These are phyloP conservation scores for Steinernema scapterisci DNA, from an alignment of 2,888 invertebrate genomes.

Conservation along the genomic window DNA sequence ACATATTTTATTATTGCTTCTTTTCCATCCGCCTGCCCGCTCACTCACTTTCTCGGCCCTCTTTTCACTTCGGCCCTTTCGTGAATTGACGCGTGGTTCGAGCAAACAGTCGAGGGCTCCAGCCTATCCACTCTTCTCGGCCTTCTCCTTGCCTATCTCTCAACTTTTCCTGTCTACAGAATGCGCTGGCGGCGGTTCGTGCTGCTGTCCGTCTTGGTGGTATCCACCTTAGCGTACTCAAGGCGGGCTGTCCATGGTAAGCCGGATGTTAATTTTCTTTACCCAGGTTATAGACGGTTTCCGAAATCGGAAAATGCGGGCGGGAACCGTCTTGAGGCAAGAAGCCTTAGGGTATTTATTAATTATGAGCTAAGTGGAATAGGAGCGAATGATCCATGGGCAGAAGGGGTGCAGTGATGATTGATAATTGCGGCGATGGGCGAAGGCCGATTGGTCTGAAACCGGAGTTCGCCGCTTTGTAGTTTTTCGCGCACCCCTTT, in stretches of 20 bases:
- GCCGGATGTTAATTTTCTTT: conserved; percentile 22
- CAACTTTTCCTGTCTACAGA: conserved; percentile 8
- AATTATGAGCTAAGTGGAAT: conserved; percentile 30
- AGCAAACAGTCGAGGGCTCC: conserved; percentile 6
- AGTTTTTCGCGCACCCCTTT: conserved; percentile 31
- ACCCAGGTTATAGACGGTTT: not conserved
- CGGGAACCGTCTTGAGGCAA: not conserved
- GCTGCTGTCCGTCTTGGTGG: conserved; percentile 17
- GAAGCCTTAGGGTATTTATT: conserved; percentile 22
- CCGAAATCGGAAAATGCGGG: too few relatives aligned
- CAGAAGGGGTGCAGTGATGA: conserved; percentile 31
- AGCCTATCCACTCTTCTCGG: not conserved
- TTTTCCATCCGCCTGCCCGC: conserved; percentile 27
- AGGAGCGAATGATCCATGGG: conserved; percentile 23
- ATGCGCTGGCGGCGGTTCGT: conserved; percentile 15
- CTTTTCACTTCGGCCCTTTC: not conserved
- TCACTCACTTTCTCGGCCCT: not conserved
- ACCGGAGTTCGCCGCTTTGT: conserved; percentile 31
- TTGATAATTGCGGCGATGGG: conserved; percentile 32
- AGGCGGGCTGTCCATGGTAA: conserved; percentile 27
- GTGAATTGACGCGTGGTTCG: conserved; percentile 22
- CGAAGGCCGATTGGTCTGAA: conserved; percentile 31
- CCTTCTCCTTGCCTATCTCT: too few relatives aligned
- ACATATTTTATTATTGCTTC: not conserved
- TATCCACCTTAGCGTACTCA: conserved; percentile 30